These are phyloP conservation scores for Drymonia ruficornis DNA, from an alignment of 2,888 invertebrate genomes.

Conservation along the genomic window DNA sequence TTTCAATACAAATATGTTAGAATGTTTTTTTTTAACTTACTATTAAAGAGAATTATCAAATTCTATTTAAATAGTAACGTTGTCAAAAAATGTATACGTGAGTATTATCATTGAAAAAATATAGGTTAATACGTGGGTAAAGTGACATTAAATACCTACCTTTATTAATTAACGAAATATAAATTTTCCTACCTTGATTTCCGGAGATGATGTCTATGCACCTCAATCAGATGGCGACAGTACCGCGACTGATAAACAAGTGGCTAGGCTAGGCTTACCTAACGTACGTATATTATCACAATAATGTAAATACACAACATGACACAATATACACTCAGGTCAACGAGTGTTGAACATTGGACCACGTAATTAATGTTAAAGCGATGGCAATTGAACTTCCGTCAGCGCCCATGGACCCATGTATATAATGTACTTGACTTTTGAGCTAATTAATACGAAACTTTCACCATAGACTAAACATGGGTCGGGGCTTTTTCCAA, in stretches of 20 bases:
- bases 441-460: too few species aligned
- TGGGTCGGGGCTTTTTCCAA: too few species aligned
- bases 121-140: too few species aligned
- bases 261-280: slow-evolving; percentile 11
- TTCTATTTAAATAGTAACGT: too few species aligned
- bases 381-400: slow-evolving; percentile 34
- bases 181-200: not conserved
- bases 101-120: too few species aligned
- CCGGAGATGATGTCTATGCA: not conserved
- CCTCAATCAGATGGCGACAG: slow-evolving; percentile 37
- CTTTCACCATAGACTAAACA: not conserved
- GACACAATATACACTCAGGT: slow-evolving; percentile 12
- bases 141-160: too few species aligned
- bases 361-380: slow-evolving; percentile 27
- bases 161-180: not conserved
- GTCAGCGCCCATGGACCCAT: slow-evolving; percentile 3
- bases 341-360: slow-evolving; percentile 34
- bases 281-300: slow-evolving; percentile 28
- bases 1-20: too few species aligned
- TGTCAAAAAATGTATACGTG: too few species aligned
- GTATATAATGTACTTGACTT: not conserved
- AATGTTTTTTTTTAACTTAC: too few species aligned
- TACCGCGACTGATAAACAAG: slow-evolving; percentile 43
- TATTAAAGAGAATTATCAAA: too few species aligned
- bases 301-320: slow-evolving; percentile 11